Evolutionary conservation across 2,888 invertebrate species (phyloP).

Genomic region (Nomada lathburiana): DNA sequence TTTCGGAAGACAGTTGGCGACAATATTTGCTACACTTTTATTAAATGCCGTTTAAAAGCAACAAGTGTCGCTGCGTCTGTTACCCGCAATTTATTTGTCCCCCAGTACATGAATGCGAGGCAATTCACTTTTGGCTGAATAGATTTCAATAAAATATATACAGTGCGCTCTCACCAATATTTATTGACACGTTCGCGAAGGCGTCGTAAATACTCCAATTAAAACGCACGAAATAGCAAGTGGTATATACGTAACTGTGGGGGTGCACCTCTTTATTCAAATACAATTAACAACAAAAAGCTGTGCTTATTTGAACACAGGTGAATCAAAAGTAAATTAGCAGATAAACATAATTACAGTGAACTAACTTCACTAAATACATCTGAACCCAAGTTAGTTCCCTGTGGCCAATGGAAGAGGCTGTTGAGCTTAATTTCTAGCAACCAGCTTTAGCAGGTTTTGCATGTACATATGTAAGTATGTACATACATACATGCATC

Average conservation of each 20-base stretch:
- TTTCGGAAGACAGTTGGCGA: neutral
- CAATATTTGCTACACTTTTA: slow-evolving; percentile 33
- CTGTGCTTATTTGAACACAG: neutral
- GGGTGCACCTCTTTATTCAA: too few relatives aligned
- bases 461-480: too few relatives aligned
- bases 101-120: neutral
- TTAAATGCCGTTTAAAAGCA: slow-evolving; percentile 37
- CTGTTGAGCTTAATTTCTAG: neutral
- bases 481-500: neutral
- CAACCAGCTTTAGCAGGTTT: neutral
- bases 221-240: neutral
- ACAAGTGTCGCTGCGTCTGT: slow-evolving; percentile 41
- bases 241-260: neutral
- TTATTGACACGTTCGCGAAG: neutral
- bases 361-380: neutral
- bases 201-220: slow-evolving; percentile 10
- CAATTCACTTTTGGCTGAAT: slow-evolving; percentile 32
- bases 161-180: slow-evolving; percentile 16
- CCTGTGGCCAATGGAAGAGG: neutral
- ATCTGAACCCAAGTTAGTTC: neutral
- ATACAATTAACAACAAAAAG: too few relatives aligned
- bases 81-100: slow-evolving; percentile 31
- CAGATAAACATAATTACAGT: neutral
- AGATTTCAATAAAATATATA: slow-evolving; percentile 35
- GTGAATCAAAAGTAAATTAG: neutral